Base-by-base conservation (phyloP, 2,113 vertebrate genomes). In the Ornithorhynchus anatinus region DNA sequence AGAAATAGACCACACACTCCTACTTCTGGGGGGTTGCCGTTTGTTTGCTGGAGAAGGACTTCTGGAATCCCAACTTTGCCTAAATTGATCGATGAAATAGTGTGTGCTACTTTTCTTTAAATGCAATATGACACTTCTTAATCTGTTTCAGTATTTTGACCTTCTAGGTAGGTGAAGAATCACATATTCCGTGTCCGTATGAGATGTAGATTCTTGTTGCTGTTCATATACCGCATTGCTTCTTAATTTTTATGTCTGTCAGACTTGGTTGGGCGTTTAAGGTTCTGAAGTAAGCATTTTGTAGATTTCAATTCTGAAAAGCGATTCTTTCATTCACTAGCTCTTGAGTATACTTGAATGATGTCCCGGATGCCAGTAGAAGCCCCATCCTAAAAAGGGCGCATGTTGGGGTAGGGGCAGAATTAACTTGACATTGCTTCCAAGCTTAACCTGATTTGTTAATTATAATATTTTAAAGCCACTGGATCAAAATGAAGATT, bases 151-250 rank as follows among this genome's bases (percentile, higher is more conserved):
- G 56, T 64, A 64, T 84, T 84, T 77, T 68, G 19, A 82, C 77
- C 20, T 79, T 72, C 43, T 79, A 57, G 63, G 76, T 35, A 81
- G 81, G 67, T 25, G 50, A 65, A 72, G 61, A 77, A 81, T 84
- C 69, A 82, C 50, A 75, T 79, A 64, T 82, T 75, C 69, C 77
- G 66, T 79, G 70, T 72, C 68, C 75, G 64, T 67, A 81, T 83
- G 70, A 88, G 87, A 80, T 54, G 48, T 81, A 86, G 63, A 81
- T 53, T 75, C 77, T 69, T 81, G 79, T 91, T 87, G 67, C 84
- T 88, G 74, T 81, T 85, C 69, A 79, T 65, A 81, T 78, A 88
- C 69, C 84, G 77, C 63, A 77, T 73, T 37, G 14, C 68, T 72
- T 75, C 53, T 82, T 83, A 54, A 43, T 85, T 89, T 84, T 88